Evolutionary conservation across 2,113 vertebrate species (phyloP), one percentile per base, ranked within the genome.

Genomic region (Carassius auratus): DNA sequence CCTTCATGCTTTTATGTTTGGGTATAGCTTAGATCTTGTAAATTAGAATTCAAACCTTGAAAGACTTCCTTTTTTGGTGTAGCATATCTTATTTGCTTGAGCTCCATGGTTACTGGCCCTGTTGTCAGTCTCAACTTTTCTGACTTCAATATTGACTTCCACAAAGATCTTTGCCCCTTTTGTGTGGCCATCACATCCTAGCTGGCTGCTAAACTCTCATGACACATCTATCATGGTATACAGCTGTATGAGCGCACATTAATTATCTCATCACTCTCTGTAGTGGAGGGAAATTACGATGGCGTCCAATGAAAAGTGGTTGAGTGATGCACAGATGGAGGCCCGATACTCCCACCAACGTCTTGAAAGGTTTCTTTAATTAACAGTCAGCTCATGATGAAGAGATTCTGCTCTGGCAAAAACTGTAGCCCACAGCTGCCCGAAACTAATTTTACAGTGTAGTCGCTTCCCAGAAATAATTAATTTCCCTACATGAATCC

Each of bases 341-440:
- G 66, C 88, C 42, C 87, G 87, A 90, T 92, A 83, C 87, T 85
- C 85, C 84, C 86, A 88, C 88, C 88, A 86, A 85, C 64, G 76
- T 64, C 68, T 84, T 89, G 68, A 88, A 91, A 91, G 83, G 75
- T 89, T 89, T 36, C 66, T 86, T 57, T 91, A 89, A 91, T 91
- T 89, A 89, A 91, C 74, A 81, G 82, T 87, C 66, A 82, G 88
- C 86, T 84, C 84, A 87, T 87, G 88, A 92, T 90, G 84, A 90
- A 90, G 88, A 76, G 83, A 90, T 89, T 85, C 81, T 81, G 85
- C 52, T 79, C 66, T 74, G 84, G 87, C 17, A 50, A 74, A 87
- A 59, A 77, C 48, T 57, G 68, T 78, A 66, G 86, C 83, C 84
- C 52, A 48, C 79, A 85, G 83, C 33, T 30, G 76, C 48, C 69